These are phyloP conservation scores for Protonibea diacanthus DNA, from an alignment of 2,797 vertebrate species.

Conservation along the genomic window DNA sequence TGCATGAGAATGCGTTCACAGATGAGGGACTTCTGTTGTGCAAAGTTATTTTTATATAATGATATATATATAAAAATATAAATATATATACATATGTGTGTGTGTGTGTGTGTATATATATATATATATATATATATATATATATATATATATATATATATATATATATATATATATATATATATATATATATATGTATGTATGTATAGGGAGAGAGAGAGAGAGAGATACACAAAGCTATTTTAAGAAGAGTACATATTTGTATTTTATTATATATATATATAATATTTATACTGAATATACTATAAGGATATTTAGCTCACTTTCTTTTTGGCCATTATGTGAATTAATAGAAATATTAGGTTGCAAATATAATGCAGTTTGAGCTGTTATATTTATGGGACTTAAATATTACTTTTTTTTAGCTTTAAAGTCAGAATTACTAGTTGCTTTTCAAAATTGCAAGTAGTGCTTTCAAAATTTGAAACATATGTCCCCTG, in stretches of 20 bases:
- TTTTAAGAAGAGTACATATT: constrained; percentile 14
- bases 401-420: neutral
- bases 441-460: neutral
- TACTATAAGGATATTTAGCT: constrained; percentile 21
- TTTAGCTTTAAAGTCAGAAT: neutral
- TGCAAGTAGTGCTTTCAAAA: constrained; percentile 26
- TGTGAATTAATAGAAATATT: constrained; percentile 26
- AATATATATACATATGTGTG: too few relatives aligned
- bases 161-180: too few relatives aligned
- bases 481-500: constrained; percentile 42
- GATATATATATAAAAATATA: too few relatives aligned
- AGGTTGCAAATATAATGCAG: constrained; percentile 17
- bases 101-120: too few relatives aligned
- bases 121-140: too few relatives aligned
- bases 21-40: constrained; percentile 2
- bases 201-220: too few relatives aligned
- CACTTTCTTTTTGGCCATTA: neutral
- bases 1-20: constrained; percentile 35
- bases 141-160: too few relatives aligned
- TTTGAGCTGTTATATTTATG: constrained; percentile 3
- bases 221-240: neutral
- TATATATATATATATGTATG: too few relatives aligned
- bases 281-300: constrained; percentile 36
- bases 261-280: constrained; percentile 33
- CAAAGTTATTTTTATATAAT: constrained; percentile 6